Evolutionary conservation across 2,113 vertebrate genomes (phyloP).

Genomic region (Phoxinus phoxinus): DNA sequence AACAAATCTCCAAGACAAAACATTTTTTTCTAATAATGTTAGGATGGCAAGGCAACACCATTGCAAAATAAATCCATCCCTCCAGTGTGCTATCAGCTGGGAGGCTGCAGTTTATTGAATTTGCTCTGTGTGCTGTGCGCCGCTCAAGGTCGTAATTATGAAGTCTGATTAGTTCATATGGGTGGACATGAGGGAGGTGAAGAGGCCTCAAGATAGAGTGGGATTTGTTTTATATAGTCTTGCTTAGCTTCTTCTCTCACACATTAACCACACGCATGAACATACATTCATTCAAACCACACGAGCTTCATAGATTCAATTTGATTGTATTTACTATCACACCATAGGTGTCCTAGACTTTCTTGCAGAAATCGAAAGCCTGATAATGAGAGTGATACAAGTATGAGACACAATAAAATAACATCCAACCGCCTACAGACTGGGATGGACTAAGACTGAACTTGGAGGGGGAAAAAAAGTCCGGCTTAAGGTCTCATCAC

Average conservation of each 20-base stretch:
- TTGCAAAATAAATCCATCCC: slow-evolving; percentile 31
- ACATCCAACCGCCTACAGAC: background rate
- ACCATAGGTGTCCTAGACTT: background rate
- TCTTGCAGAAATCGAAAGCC: background rate
- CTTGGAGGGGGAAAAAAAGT: background rate
- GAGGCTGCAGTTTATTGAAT: slow-evolving; percentile 29
- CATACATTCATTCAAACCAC: slow-evolving; percentile 12
- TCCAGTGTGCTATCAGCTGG: slow-evolving; percentile 27
- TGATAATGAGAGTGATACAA: background rate
- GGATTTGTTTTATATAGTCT: slow-evolving; percentile 20
- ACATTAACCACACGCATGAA: background rate
- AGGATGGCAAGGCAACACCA: slow-evolving; percentile 12
- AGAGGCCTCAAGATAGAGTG: slow-evolving; percentile 27
- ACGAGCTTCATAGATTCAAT: background rate
- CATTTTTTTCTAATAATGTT: slow-evolving; percentile 7
- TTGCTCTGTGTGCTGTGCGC: background rate
- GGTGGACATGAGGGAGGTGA: slow-evolving; percentile 24
- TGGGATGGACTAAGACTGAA: background rate
- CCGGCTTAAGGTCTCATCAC: background rate
- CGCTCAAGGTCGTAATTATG: slow-evolving; percentile 41
- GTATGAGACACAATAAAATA: background rate
- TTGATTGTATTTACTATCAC: background rate
- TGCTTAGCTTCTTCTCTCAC: slow-evolving; percentile 5
- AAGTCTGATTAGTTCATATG: slow-evolving; percentile 47
- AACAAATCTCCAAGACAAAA: background rate